Evolutionary conservation across 35 echinoderm and acorn worm species (phyloP), one percentile per base, ranked within the genome.

Genomic region (Chiridota heheva): DNA sequence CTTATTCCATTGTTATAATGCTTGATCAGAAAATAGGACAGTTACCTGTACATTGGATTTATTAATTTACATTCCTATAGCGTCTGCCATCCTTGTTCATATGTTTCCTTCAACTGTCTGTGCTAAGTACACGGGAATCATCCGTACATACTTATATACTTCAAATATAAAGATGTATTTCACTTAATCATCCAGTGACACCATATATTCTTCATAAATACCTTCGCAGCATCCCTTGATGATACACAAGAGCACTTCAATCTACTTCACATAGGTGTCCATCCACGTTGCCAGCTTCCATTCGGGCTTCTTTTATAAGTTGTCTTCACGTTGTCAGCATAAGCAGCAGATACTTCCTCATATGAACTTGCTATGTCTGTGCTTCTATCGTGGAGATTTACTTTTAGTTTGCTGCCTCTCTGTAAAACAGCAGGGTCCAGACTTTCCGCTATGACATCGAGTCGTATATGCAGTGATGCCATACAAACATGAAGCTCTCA

Each of bases 81-180:
- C 39, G 38, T 41, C 57, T 61, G 18, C 82, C 82, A 86, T 0
- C 49, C 76, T 45, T 63, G 37, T 15, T 27, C 38, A 36, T 86
- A 32, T 58, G 66, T 46, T 15, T 17, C 46, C 36, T 84, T 72
- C 3, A 86, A 24, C 40, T 32, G 36, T 28, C 31, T 82, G 36
- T 3, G 61, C 42, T 30, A 82, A 28, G 38, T 82, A 82, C 32
- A 69, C 60, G 43, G 79, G 79, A 7, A 82, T 44, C 1, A 82
- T 7, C 49, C 79, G 1, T 4, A 63, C 79, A 68, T 82, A 82
- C 60, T 82, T 82, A 63, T 82, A 82, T 12, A 82, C 33, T 34
- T 82, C 79, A 30, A 45, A 44, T 18, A 40, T 41, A 68, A 82
- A 82, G 79, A 45, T 26, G 58, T 60, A 60, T 30, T 60, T 60